Percentiles rank a stretch among this genome's conserved stretches.
Conservation (phyloP, 2,888 invertebrate species). For the Heliconius ismenius region DNA sequence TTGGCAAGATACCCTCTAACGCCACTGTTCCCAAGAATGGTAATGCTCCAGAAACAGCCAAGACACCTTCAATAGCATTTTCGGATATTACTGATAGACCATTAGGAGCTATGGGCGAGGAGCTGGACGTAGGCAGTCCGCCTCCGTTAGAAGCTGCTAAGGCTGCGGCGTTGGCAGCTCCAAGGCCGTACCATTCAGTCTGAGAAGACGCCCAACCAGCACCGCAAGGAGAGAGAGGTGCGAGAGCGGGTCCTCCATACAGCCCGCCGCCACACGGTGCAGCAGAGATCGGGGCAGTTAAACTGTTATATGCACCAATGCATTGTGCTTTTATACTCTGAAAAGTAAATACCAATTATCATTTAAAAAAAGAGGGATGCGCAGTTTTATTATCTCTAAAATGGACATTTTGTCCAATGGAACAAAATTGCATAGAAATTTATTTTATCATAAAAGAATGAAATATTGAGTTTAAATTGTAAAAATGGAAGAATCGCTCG, state of each 20-base stretch:
- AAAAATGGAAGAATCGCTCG: neutral
- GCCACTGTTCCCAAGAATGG: conserved; percentile 51
- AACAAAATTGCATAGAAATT: neutral
- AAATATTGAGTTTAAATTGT: neutral
- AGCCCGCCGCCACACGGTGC: neutral
- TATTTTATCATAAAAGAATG: neutral
- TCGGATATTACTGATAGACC: conserved; percentile 54
- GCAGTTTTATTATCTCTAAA: neutral
- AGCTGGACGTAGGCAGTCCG: conserved; percentile 49
- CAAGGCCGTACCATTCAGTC: conserved; percentile 15
- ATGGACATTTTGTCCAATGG: neutral
- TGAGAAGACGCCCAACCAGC: conserved; percentile 22
- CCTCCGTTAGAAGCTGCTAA: conserved; percentile 32
- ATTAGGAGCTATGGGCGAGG: conserved; percentile 50
- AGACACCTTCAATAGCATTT: conserved; percentile 50
- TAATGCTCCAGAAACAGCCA: conserved; percentile 49
- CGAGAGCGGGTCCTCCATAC: neutral
- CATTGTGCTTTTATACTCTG: conserved; percentile 47
- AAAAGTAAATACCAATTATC: conserved; percentile 21
- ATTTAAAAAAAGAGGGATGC: neutral
- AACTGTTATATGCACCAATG: conserved; percentile 27
- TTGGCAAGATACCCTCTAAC: conserved; percentile 48
- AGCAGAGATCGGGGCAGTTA: neutral
- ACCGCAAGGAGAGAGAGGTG: conserved; percentile 29
- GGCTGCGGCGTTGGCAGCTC: neutral